Conservation (phyloP, 1,140 invertebrate genomes). For the Aporrectodea caliginosa region DNA sequence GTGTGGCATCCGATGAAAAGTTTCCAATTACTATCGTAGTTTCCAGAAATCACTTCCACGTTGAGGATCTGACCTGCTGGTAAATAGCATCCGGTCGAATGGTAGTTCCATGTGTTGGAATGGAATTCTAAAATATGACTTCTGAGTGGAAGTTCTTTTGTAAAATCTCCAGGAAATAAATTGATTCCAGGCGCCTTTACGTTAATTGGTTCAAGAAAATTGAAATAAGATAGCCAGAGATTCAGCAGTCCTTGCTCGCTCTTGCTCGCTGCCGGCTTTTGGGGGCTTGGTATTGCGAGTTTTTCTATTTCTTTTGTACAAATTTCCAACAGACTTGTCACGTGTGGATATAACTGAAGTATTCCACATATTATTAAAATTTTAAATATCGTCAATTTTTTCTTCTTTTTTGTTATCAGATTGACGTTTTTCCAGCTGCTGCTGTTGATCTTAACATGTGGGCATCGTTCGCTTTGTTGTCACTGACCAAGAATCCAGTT, state of each 20-base stretch:
- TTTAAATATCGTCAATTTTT: background rate
- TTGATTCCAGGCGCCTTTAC: slow-evolving; percentile 16
- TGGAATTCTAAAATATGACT: background rate
- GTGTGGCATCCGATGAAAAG: slow-evolving; percentile 5
- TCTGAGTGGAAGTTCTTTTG: background rate
- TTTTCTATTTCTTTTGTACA: background rate
- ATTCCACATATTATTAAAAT: background rate
- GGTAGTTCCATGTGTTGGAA: background rate
- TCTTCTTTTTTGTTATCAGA: background rate
- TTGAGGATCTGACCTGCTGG: slow-evolving; percentile 12
- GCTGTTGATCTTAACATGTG: background rate
- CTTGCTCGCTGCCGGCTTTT: background rate
- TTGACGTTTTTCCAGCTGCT: background rate
- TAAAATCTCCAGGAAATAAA: slow-evolving; percentile 23
- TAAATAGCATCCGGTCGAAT: slow-evolving; percentile 16
- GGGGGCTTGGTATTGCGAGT: background rate
- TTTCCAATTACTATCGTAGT: background rate
- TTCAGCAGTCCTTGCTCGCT: background rate
- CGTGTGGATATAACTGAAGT: background rate
- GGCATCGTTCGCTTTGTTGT: background rate
- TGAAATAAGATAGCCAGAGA: slow-evolving; percentile 1
- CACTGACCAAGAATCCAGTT: background rate
- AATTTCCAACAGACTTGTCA: background rate
- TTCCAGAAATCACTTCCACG: background rate
- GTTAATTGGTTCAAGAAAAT: background rate